These are phyloP conservation scores for Yponomeuta malinellus DNA, from an alignment of 2,888 invertebrate genomes.

Conservation along the genomic window DNA sequence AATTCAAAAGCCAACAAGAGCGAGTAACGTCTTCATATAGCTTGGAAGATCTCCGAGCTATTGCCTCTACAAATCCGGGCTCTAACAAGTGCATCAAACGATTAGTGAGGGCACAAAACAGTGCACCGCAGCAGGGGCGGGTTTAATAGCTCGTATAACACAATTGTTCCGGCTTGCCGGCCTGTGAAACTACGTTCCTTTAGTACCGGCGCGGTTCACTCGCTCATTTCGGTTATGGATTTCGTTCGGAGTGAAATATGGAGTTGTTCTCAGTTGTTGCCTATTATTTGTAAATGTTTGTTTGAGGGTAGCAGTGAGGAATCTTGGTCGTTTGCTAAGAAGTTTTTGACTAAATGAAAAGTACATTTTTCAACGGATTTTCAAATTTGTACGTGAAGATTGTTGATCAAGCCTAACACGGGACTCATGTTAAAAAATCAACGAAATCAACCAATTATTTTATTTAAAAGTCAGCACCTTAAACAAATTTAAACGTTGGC, in stretches of 20 bases:
- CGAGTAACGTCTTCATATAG: too few species aligned
- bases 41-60: neutral
- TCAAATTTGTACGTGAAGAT: too few species aligned
- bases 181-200: constrained; percentile 58
- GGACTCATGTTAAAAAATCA: too few species aligned
- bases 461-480: too few species aligned
- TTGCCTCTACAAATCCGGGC: neutral
- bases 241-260: constrained; percentile 11
- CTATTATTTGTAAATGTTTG: neutral
- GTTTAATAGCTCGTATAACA: constrained; percentile 64
- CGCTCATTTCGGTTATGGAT: constrained; percentile 18
- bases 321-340: too few species aligned
- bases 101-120: neutral
- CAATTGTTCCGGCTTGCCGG: constrained; percentile 59
- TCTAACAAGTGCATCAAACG: constrained; percentile 5
- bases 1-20: too few species aligned
- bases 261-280: neutral
- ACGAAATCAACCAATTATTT: too few species aligned
- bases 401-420: too few species aligned
- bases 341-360: too few species aligned
- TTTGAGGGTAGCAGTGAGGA: neutral
- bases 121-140: constrained; percentile 14
- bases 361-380: too few species aligned
- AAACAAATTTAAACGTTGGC: too few species aligned
- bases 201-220: constrained; percentile 29